Conservation (phyloP, 2,888 invertebrate species). For the Catocala nupta region DNA sequence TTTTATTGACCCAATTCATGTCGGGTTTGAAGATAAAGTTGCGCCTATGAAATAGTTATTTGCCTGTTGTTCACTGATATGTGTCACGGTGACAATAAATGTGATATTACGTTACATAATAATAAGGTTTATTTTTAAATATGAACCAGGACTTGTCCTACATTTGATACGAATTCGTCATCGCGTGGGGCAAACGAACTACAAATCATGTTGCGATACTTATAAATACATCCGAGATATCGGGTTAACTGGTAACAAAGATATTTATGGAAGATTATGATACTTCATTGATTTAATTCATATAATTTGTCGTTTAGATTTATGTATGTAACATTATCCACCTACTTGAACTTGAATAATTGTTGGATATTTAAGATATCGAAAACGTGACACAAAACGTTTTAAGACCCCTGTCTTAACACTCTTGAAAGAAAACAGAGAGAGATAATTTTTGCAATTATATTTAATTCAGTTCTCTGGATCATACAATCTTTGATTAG, state of each 20-base stretch:
- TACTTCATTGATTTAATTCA: background rate
- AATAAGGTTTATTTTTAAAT: slow-evolving; percentile 26
- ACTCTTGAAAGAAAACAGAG: too few species aligned
- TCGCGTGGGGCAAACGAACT: slow-evolving; percentile 21
- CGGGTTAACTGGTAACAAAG: background rate
- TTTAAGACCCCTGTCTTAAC: too few species aligned
- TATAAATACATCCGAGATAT: slow-evolving; percentile 1
- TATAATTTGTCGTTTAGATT: background rate
- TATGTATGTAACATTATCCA: background rate
- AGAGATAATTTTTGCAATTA: too few species aligned
- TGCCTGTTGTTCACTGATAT: background rate
- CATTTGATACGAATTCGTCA: slow-evolving; percentile 17
- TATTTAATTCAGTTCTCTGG: too few species aligned
- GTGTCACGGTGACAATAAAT: slow-evolving; percentile 4
- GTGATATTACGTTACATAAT: slow-evolving; percentile 19
- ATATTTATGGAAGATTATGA: background rate
- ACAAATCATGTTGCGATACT: slow-evolving; percentile 21
- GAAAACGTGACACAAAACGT: too few species aligned
- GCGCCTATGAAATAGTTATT: background rate
- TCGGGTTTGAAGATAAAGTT: background rate
- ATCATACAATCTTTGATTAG: too few species aligned
- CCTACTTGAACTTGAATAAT: background rate
- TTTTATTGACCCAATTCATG: too few species aligned
- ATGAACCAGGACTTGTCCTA: slow-evolving; percentile 26
- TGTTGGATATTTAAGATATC: too few species aligned